Conservation (phyloP, 2,888 invertebrate genomes). For the Zaprionus lineosus region DNA sequence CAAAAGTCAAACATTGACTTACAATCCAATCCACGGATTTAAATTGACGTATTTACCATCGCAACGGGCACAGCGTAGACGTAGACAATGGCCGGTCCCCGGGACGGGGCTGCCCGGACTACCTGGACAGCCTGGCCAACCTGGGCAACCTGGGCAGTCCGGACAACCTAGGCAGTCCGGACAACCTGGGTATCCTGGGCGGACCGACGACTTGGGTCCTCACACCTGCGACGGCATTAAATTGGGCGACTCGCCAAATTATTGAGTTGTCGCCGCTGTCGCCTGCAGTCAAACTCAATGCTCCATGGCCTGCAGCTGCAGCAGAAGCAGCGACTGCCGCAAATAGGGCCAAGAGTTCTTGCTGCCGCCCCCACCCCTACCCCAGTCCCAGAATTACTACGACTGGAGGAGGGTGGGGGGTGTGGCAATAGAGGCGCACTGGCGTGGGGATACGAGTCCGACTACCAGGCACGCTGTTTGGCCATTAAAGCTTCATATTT, state of each 20-base stretch:
- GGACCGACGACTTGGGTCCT: slow-evolving; percentile 28
- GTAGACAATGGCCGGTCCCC: slow-evolving; percentile 47
- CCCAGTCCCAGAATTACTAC: too few relatives aligned
- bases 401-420: not conserved
- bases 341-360: slow-evolving; percentile 28
- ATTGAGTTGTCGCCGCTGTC: slow-evolving; percentile 65
- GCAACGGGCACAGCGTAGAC: slow-evolving; percentile 46
- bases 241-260: slow-evolving; percentile 76
- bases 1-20: slow-evolving; percentile 82
- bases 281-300: slow-evolving; percentile 33
- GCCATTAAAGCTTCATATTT: slow-evolving; percentile 83
- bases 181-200: slow-evolving; percentile 24
- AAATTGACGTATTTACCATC: slow-evolving; percentile 81
- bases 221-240: slow-evolving; percentile 59
- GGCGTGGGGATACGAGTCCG: slow-evolving; percentile 33
- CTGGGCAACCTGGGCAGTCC: slow-evolving; percentile 47
- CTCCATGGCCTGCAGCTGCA: slow-evolving; percentile 48
- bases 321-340: slow-evolving; percentile 15
- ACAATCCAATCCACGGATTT: slow-evolving; percentile 81
- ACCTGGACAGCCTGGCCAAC: too few relatives aligned
- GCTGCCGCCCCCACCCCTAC: too few relatives aligned
- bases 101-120: too few relatives aligned
- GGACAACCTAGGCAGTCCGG: slow-evolving; percentile 32
- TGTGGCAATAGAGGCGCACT: slow-evolving; percentile 20
- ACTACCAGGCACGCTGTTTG: slow-evolving; percentile 74